These are phyloP conservation scores for Leucoraja erinaceus DNA, from an alignment of 2,113 vertebrate genomes.

Conservation along the genomic window DNA sequence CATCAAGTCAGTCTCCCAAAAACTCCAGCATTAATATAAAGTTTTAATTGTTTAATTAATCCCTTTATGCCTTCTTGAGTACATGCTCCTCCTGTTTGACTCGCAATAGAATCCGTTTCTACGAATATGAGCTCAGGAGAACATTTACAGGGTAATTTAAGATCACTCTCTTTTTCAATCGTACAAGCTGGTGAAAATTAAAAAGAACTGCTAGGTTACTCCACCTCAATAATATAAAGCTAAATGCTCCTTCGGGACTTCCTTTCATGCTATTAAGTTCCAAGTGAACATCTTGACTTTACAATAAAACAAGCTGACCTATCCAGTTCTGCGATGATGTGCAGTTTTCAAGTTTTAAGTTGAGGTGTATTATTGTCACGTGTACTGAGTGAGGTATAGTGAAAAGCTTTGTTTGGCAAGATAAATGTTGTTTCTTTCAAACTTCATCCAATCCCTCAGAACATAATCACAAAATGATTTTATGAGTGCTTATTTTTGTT, in stretches of 20 bases:
- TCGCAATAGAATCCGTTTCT: neutral
- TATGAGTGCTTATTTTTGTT: too few relatives aligned
- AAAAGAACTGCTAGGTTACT: neutral
- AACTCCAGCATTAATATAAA: neutral
- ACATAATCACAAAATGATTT: too few relatives aligned
- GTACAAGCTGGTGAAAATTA: too few relatives aligned
- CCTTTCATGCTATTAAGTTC: neutral
- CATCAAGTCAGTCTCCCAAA: neutral
- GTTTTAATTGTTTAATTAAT: neutral
- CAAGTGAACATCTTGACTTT: neutral
- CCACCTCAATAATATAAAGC: neutral
- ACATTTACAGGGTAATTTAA: neutral
- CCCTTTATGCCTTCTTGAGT: neutral
- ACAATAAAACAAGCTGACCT: neutral
- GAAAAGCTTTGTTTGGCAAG: too few relatives aligned
- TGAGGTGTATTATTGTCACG: too few relatives aligned
- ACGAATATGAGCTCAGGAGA: neutral
- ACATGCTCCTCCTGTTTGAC: neutral
- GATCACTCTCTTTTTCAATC: neutral
- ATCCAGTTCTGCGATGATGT: neutral
- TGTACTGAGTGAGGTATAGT: too few relatives aligned
- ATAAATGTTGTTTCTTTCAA: too few relatives aligned
- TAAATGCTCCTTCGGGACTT: neutral
- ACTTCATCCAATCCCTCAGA: too few relatives aligned
- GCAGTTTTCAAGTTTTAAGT: neutral